Evolutionary conservation across 1,140 invertebrate genomes (phyloP).

Genomic region (Eueides isabella): DNA sequence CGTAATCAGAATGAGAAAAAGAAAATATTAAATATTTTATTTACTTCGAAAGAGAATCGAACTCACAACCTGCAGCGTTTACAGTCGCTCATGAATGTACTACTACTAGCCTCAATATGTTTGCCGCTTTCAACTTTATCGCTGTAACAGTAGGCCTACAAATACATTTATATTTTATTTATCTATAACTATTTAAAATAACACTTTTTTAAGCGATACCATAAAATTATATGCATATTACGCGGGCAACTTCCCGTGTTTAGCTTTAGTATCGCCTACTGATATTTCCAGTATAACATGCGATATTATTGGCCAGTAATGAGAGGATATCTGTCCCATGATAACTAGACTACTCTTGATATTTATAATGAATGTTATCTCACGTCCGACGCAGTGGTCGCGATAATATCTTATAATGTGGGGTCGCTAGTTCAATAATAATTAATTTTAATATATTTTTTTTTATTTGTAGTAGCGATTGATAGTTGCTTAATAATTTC

Average conservation of each 20-base stretch:
- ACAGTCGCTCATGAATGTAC: too few relatives aligned
- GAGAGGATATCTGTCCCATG: constrained; percentile 67
- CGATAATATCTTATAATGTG: not conserved
- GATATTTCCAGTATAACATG: constrained; percentile 31
- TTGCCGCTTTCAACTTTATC: too few relatives aligned
- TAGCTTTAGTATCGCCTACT: constrained; percentile 12
- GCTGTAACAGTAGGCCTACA: not conserved
- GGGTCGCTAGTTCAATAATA: not conserved
- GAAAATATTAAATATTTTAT: too few relatives aligned
- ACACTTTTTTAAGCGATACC: constrained; percentile 13
- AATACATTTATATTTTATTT: not conserved
- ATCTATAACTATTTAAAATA: not conserved
- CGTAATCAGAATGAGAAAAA: too few relatives aligned
- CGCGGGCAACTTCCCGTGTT: constrained; percentile 19
- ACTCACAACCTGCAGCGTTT: too few relatives aligned
- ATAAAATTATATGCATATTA: constrained; percentile 25
- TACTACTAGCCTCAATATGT: too few relatives aligned
- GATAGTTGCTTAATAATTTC: too few relatives aligned
- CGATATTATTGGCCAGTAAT: constrained; percentile 49
- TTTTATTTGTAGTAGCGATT: too few relatives aligned
- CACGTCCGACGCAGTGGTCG: not conserved
- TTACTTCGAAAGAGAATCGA: too few relatives aligned
- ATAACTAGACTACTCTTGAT: constrained; percentile 70
- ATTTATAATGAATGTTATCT: constrained; percentile 63
- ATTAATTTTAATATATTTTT: not conserved